Percentiles rank a stretch among this genome's conserved stretches.
Conservation (phyloP, 2,113 vertebrate genomes). For the Nematolebias whitei region DNA sequence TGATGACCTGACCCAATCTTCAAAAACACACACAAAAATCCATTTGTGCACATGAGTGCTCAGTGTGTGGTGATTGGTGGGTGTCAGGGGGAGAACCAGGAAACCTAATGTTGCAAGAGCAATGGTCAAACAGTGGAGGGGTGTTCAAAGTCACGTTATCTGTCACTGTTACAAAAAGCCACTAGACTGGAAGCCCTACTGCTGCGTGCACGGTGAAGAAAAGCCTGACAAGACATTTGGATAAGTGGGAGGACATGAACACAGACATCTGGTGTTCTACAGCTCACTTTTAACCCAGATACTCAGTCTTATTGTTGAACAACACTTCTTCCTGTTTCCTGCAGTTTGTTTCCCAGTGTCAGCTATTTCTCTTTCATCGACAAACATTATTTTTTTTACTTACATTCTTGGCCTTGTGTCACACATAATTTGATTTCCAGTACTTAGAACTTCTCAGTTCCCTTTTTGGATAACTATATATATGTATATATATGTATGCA, state of each 20-base stretch:
- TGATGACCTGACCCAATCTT: conserved; percentile 3
- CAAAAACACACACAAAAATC: conserved; percentile 17
- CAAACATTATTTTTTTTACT: no score
- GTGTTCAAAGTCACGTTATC: conserved; percentile 43
- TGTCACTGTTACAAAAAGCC: conserved; percentile 46
- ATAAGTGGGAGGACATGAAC: background rate
- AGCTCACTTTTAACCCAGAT: background rate
- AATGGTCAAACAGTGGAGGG: conserved; percentile 14
- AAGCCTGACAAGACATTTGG: background rate
- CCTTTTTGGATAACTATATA: no score
- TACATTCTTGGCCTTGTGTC: no score
- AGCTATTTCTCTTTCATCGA: conserved; percentile 13
- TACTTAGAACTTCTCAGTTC: no score
- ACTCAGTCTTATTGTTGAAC: background rate
- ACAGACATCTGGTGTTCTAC: no score
- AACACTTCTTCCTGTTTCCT: conserved; percentile 54
- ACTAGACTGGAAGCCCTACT: background rate
- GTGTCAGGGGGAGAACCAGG: conserved; percentile 42
- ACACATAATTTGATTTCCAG: no score
- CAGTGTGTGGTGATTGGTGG: conserved; percentile 38
- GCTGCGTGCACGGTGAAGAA: background rate
- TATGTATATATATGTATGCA: no score
- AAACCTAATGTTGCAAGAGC: conserved; percentile 29
- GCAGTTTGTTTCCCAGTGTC: conserved; percentile 12
- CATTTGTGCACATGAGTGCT: conserved; percentile 25